These are phyloP conservation scores for Saccostrea cuccullata DNA, from an alignment of 1,140 invertebrate genomes.

Conservation along the genomic window DNA sequence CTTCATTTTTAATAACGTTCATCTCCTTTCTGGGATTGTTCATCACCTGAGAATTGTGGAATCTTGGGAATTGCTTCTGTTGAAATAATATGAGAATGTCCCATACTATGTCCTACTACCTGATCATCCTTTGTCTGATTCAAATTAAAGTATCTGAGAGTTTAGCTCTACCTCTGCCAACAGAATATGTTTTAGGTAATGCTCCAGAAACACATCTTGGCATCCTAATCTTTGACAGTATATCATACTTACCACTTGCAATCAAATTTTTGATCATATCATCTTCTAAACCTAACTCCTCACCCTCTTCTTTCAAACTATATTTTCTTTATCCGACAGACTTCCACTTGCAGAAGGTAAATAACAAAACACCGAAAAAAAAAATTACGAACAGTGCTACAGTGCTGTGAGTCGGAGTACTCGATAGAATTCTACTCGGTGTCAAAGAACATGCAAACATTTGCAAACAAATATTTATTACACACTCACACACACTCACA, in stretches of 20 bases:
- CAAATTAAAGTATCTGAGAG: no score
- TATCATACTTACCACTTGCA: neutral
- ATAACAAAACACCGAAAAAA: neutral
- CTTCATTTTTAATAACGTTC: neutral
- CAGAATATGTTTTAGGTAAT: neutral
- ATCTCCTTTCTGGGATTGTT: conserved; percentile 36
- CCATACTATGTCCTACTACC: no score
- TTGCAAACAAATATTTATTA: no score
- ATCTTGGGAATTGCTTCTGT: neutral
- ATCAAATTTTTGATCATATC: neutral
- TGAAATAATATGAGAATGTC: no score
- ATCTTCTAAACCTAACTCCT: neutral
- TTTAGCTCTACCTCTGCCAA: neutral
- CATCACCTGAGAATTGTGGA: conserved; percentile 30
- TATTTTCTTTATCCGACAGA: neutral
- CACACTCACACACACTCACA: no score
- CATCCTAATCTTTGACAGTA: neutral
- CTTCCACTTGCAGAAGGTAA: neutral
- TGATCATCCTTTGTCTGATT: no score
- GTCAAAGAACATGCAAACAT: no score
- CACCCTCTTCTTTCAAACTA: neutral
- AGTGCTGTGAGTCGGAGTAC: neutral
- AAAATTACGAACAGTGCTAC: neutral
- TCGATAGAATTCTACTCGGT: no score
- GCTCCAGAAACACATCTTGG: neutral